Percentiles rank a stretch among this genome's conserved stretches.
Evolutionary conservation across 2,113 vertebrate species (phyloP).

Genomic region (Nothoprocta perdicaria): DNA sequence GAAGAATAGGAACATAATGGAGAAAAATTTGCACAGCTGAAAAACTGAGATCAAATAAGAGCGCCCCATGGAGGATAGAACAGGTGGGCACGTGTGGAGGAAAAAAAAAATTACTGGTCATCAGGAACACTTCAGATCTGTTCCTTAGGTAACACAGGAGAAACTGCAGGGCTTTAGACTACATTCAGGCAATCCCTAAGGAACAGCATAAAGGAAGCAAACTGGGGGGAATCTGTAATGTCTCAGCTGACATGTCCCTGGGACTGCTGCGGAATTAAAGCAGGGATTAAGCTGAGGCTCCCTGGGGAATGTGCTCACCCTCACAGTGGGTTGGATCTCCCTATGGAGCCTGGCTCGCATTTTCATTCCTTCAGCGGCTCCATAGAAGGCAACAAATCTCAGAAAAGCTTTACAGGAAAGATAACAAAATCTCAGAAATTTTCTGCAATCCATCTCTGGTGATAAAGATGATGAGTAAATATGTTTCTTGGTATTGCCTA

Average conservation of each 20-base stretch:
- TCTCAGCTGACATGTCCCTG: background rate
- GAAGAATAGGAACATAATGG: background rate
- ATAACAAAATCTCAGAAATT: background rate
- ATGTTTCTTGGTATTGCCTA: background rate
- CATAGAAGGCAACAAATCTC: background rate
- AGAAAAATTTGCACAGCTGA: background rate
- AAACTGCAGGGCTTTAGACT: background rate
- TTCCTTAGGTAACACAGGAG: background rate
- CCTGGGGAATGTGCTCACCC: fast-evolving
- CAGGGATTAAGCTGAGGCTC: background rate
- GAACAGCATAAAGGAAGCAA: background rate
- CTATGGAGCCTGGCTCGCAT: background rate
- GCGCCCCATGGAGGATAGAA: background rate
- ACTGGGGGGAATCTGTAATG: background rate
- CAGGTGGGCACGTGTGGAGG: background rate
- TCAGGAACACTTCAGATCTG: background rate
- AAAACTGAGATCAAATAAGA: background rate
- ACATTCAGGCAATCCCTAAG: background rate
- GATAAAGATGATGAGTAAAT: background rate
- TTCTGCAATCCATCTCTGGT: background rate
- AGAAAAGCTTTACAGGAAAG: background rate
- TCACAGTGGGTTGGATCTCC: background rate
- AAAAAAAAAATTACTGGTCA: background rate
- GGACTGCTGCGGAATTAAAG: background rate
- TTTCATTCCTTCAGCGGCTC: background rate